These are phyloP conservation scores for Notospermus geniculatus DNA, from an alignment of 1,140 invertebrate species.

Conservation along the genomic window DNA sequence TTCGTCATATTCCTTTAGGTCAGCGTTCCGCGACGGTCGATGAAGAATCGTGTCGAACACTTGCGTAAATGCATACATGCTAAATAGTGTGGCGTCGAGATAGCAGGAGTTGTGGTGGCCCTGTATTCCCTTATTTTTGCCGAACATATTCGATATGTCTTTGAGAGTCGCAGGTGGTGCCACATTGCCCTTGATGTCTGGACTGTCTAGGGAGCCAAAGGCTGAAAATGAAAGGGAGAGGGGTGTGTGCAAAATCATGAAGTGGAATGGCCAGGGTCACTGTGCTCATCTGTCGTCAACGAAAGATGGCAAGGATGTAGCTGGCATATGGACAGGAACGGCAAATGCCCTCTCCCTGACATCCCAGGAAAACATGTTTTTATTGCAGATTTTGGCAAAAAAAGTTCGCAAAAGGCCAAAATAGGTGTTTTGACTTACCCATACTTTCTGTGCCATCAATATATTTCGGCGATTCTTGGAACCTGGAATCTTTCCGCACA, in stretches of 20 bases:
- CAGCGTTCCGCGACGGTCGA: slow-evolving; percentile 68
- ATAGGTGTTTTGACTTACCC: background rate
- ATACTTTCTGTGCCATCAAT: background rate
- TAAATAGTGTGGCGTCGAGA: slow-evolving; percentile 91
- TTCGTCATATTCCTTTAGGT: slow-evolving; percentile 81
- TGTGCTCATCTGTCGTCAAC: too few species aligned
- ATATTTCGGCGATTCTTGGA: slow-evolving; percentile 61
- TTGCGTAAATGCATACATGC: slow-evolving; percentile 94
- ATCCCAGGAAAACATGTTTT: too few species aligned
- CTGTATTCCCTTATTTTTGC: slow-evolving; percentile 76
- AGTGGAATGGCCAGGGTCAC: too few species aligned
- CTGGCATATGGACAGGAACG: too few species aligned
- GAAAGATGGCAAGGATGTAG: too few species aligned
- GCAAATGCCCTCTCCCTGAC: too few species aligned
- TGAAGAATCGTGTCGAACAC: slow-evolving; percentile 89
- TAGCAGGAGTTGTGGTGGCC: slow-evolving; percentile 98
- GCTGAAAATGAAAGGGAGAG: slow-evolving; percentile 20
- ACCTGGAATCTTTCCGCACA: slow-evolving; percentile 75
- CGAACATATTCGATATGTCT: slow-evolving; percentile 33
- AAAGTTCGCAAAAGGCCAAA: background rate
- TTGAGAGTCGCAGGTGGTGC: slow-evolving; percentile 63
- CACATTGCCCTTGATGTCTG: slow-evolving; percentile 74
- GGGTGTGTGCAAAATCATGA: background rate
- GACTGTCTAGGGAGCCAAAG: slow-evolving; percentile 69
- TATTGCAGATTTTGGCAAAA: too few species aligned